Evolutionary conservation across 2,113 vertebrate genomes (phyloP), one percentile per base, ranked within the genome.

Genomic region (Spea bombifrons): DNA sequence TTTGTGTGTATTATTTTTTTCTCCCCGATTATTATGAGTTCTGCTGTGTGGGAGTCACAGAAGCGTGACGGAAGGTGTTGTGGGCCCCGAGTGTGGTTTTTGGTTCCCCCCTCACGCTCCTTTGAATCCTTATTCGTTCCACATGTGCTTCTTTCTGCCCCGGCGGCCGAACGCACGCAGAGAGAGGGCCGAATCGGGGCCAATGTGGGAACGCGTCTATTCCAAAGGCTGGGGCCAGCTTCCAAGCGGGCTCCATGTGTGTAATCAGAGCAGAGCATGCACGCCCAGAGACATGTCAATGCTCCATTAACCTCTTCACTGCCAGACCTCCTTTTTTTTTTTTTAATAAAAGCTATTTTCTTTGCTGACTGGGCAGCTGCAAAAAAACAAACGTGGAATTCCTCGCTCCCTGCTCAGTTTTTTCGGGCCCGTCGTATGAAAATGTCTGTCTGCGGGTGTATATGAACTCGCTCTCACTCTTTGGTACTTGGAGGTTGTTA

Each of bases 121-220:
- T 80, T 71, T 67, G 52, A 59, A 45, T 73, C 77, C 63, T 80
- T 80, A 74, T 80, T 68, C 45, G n/a, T 80, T 80, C 78, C 78
- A 80, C 64, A 80, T 80, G 78, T 61, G 30, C 71, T 74, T 50
- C 71, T 61, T 74, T 52, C 52, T 59, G 15, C 52, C 78, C 70
- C 57, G 10, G 64, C 78, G 47, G 78, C 71, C 64, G 47, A 73
- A 53, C 7, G 50, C 77, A 72, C 5, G 49, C 50, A 80, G 61
- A 50, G 77, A 73, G 63, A 73, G 43, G 43, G 77, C 77, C 70
- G 57, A 15, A 50, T 71, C 46, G 3, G 46, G 71, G 71, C 78
- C 44, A 73, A 66, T 80, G 71, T 74, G 78, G 78, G 78, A 80
- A 66, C 71, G 57, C 3, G 53, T 30, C 64, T 30, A 59, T 74